Base-by-base conservation (phyloP, 2,113 vertebrate genomes). In the Tragelaphus buxtoni region DNA sequence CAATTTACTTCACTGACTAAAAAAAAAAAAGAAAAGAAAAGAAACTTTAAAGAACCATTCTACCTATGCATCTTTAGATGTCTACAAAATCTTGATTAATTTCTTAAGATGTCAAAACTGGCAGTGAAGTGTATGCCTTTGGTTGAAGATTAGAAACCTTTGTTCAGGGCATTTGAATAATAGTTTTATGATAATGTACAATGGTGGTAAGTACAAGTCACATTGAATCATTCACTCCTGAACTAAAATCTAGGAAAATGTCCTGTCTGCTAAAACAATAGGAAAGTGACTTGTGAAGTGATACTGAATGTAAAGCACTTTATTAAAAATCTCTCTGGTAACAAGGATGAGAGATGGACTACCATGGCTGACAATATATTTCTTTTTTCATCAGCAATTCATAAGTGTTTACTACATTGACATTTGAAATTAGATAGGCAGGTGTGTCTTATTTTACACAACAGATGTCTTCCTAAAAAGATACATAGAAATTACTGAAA, bases 81-180 rank as follows among this genome's bases (percentile, higher is more conserved):
- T 88, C 93, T 95, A 18, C 18, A 72, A 88, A 88, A 94, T 96
- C 42, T 94, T 96, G 96, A 96, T 97, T 97, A 97, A 98, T 97
- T 95, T 32, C 88, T 91, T 92, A 86, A 95, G 45, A 55, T 97
- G 69, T 39, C 24, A 86, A 74, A 82, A 95, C 72, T 51, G 96
- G 49, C 58, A 97, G 81, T 86, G 90, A 97, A 89, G 10, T 90
- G 11, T 91, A 45, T 82, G 79, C 18, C 92, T 51, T 6, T 0
- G 81, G 30, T 86, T 82, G 69, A 95, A 72, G 95, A 82, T 81
- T 92, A 95, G 95, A 58, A 80, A 81, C 10, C 9, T 97, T 96
- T 98, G 93, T 91, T 39, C 80, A 58, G 87, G 45, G 24, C 32
- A 89, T 97, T 97, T 98, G 90, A 95, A 55, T 90, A 97, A 97